Percentiles rank a stretch among this genome's conserved stretches.
These are phyloP conservation scores for Cataglyphis albicans DNA, from an alignment of 2,888 invertebrate genomes.

Conservation along the genomic window DNA sequence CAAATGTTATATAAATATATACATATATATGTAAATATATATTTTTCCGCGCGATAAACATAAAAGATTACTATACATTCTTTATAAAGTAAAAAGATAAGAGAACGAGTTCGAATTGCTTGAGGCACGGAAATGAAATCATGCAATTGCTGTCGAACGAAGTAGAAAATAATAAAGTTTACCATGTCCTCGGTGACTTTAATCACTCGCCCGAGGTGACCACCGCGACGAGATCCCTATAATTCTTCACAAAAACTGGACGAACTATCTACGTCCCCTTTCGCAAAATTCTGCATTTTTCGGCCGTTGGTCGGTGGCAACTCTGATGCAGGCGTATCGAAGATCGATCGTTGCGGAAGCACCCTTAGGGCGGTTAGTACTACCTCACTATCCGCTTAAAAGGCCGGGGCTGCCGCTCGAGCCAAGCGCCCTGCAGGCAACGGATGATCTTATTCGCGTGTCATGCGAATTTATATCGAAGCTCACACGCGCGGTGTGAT, in stretches of 20 bases:
- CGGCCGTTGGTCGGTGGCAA: constrained; percentile 61
- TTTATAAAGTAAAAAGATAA: background rate
- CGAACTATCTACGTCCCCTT: constrained; percentile 26
- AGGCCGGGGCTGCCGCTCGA: constrained; percentile 49
- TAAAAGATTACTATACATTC: background rate
- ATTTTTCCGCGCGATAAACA: background rate
- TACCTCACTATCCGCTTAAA: constrained; percentile 68
- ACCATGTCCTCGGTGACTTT: constrained; percentile 37
- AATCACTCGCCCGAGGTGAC: constrained; percentile 45
- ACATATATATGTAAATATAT: background rate
- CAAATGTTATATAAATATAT: background rate
- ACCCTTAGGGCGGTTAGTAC: constrained; percentile 61
- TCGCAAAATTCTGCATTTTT: constrained; percentile 55
- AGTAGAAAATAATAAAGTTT: constrained; percentile 39
- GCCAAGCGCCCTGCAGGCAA: constrained; percentile 51
- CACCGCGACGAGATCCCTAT: constrained; percentile 34
- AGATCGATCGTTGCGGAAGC: constrained; percentile 66
- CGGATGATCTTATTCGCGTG: constrained; percentile 70
- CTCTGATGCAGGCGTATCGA: constrained; percentile 42
- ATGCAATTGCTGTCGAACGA: constrained; percentile 35
- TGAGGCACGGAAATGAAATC: constrained; percentile 38
- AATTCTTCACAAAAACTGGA: constrained; percentile 41
- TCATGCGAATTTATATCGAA: constrained; percentile 71
- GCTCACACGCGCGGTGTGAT: constrained; percentile 69
- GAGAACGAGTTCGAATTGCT: background rate